Conservation (phyloP, 1,140 invertebrate species). For the Lordiphosa clarofinis region DNA sequence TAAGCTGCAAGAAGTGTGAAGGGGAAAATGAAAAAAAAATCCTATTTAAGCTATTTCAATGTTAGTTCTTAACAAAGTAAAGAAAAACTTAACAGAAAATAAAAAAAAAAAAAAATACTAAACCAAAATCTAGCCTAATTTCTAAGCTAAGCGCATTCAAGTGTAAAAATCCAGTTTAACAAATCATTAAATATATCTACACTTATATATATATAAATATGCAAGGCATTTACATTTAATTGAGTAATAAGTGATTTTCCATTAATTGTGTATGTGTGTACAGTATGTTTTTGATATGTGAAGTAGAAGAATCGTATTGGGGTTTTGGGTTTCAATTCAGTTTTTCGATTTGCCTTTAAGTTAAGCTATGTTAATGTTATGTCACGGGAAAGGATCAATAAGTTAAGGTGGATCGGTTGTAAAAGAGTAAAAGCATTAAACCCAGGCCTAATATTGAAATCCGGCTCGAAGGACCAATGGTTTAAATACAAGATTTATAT, state of each 20-base stretch:
- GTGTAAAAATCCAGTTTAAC: conserved; percentile 65
- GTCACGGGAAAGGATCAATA: too few species aligned
- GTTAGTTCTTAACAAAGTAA: conserved; percentile 51
- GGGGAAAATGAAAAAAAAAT: conserved; percentile 38
- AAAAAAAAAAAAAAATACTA: conserved; percentile 12
- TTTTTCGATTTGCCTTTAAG: too few species aligned
- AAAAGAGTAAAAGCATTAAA: too few species aligned
- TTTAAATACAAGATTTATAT: too few species aligned
- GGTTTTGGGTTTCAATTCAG: too few species aligned
- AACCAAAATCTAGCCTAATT: conserved; percentile 46
- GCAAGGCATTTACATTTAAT: conserved; percentile 44
- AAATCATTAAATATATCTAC: conserved; percentile 22
- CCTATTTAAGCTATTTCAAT: conserved; percentile 75
- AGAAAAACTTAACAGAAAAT: conserved; percentile 1
- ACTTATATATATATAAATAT: conserved; percentile 31
- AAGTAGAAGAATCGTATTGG: too few species aligned
- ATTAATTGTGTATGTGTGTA: background rate
- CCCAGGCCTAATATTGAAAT: too few species aligned
- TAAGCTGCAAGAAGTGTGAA: conserved; percentile 13
- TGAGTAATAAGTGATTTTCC: conserved; percentile 1
- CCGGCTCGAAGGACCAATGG: too few species aligned
- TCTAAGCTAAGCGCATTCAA: conserved; percentile 50
- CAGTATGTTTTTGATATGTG: background rate
- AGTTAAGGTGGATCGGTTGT: too few species aligned
- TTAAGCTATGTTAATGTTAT: too few species aligned